A percentile compares a stretch with the other conserved stretches of the same genome.
Evolutionary conservation across 2,113 vertebrate genomes (phyloP).

Genomic region (Tetrao urogallus): DNA sequence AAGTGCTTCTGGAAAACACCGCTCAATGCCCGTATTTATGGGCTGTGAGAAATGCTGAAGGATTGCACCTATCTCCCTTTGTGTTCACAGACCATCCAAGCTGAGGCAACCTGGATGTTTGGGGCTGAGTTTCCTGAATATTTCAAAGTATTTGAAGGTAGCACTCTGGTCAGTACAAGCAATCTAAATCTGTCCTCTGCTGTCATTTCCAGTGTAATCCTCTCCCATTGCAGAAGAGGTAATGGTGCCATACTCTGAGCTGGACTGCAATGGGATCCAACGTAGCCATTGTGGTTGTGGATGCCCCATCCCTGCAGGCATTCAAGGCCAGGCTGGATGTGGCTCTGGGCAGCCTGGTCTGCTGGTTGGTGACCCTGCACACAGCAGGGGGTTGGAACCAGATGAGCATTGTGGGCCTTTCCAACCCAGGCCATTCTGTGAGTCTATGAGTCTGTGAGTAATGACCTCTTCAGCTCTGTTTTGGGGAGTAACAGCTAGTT

Average conservation of each 20-base stretch:
- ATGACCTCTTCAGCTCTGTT: not conserved
- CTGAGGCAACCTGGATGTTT: not conserved
- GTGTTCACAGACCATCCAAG: not conserved
- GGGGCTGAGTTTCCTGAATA: not conserved
- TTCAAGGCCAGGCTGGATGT: too few relatives aligned
- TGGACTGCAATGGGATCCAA: not conserved
- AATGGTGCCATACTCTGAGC: not conserved
- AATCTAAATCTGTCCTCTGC: not conserved
- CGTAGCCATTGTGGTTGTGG: not conserved
- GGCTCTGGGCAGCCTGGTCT: too few relatives aligned
- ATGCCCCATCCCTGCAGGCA: too few relatives aligned
- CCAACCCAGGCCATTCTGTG: too few relatives aligned
- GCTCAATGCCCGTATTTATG: not conserved
- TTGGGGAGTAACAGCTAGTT: not conserved
- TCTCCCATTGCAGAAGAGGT: accelerated
- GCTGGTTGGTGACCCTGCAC: too few relatives aligned
- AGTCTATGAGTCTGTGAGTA: too few relatives aligned
- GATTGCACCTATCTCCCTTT: not conserved
- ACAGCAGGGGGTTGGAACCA: too few relatives aligned
- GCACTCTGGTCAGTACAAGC: not conserved
- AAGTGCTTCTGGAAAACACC: not conserved
- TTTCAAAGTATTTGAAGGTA: not conserved
- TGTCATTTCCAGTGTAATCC: not conserved
- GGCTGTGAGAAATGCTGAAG: not conserved
- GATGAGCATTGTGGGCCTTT: too few relatives aligned